Percentiles rank a stretch among this genome's conserved stretches.
Conservation (phyloP, 2,113 vertebrate genomes). For the Rhabdomys dilectus region DNA sequence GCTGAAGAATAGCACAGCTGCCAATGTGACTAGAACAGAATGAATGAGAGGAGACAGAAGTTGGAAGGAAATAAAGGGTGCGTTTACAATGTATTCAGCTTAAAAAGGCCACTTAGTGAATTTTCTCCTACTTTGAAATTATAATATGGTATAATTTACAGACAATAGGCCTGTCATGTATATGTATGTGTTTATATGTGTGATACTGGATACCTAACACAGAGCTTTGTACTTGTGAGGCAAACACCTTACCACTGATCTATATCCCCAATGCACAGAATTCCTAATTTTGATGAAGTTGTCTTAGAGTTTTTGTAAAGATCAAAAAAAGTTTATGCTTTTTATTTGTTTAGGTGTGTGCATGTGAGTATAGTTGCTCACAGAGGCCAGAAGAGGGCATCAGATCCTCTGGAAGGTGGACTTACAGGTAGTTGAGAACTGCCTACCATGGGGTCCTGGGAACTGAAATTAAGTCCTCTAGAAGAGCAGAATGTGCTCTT, state of each 20-base stretch:
- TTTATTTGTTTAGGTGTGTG: neutral
- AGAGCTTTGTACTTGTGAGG: neutral
- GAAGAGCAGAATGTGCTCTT: neutral
- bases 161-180: neutral
- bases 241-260: neutral
- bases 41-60: neutral
- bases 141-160: neutral
- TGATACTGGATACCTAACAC: neutral
- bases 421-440: neutral
- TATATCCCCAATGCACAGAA: neutral
- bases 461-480: neutral
- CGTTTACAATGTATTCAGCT: neutral
- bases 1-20: neutral
- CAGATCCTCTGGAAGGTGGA: neutral
- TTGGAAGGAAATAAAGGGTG: conserved; percentile 19
- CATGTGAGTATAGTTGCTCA: neutral
- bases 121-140: conserved; percentile 14
- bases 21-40: neutral
- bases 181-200: neutral
- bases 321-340: neutral
- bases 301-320: neutral
- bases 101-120: neutral
- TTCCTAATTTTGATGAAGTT: conserved; percentile 36
- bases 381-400: neutral
- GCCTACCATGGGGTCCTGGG: neutral